Conservation (phyloP, 2,113 vertebrate species). For the Cacatua alba region DNA sequence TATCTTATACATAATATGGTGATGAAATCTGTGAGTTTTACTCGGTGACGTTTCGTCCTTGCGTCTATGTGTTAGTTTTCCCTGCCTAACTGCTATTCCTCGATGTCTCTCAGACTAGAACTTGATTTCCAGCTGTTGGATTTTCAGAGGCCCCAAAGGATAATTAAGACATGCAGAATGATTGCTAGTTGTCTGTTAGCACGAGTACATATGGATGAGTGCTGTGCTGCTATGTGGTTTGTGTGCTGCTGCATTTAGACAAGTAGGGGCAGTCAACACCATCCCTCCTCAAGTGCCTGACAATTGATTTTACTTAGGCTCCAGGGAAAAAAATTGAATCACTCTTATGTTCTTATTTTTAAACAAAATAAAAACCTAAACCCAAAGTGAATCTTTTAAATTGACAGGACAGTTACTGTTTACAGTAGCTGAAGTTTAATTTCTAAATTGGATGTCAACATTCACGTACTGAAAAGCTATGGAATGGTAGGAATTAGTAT, state of each 20-base stretch:
- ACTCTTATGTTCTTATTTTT: background rate
- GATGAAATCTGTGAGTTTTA: background rate
- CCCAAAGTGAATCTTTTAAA: background rate
- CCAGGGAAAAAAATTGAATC: background rate
- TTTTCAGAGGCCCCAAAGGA: background rate
- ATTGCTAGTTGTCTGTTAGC: background rate
- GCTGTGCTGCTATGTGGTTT: background rate
- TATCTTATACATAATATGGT: accelerated
- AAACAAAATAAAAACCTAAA: background rate
- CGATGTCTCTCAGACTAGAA: background rate
- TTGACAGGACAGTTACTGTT: background rate
- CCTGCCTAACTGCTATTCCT: background rate
- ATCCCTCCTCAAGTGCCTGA: background rate
- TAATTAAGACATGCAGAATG: background rate
- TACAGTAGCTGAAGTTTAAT: background rate
- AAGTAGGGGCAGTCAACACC: background rate
- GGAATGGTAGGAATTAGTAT: background rate
- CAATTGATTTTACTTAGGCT: constrained; percentile 22
- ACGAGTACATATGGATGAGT: background rate
- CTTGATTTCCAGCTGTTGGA: background rate
- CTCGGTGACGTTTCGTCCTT: background rate
- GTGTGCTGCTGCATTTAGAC: background rate
- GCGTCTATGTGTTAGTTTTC: background rate
- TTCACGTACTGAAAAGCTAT: background rate
- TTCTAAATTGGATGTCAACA: background rate